Evolutionary conservation across 2,113 vertebrate genomes (phyloP).

Genomic region (Acrocephalus arundinaceus): DNA sequence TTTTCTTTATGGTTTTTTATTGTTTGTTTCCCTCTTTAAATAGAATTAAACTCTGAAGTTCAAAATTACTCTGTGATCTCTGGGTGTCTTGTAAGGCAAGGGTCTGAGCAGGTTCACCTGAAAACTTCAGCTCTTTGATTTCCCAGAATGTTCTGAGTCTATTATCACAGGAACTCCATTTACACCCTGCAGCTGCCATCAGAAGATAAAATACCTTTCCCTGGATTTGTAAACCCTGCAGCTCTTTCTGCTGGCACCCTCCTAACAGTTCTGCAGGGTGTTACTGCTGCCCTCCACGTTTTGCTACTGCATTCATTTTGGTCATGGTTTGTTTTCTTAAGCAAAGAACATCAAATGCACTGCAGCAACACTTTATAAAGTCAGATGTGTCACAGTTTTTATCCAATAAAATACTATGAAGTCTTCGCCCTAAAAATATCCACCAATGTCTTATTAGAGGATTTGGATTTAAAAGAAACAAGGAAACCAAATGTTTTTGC

Average conservation of each 20-base stretch:
- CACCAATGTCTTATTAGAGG: background rate
- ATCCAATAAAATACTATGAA: background rate
- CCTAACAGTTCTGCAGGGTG: background rate
- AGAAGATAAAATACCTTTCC: background rate
- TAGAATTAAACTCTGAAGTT: background rate
- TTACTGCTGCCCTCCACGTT: background rate
- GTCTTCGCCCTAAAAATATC: background rate
- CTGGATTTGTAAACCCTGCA: background rate
- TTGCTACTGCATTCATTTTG: background rate
- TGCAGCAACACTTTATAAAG: background rate
- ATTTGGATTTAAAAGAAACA: slow-evolving; percentile 18
- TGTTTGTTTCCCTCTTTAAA: background rate
- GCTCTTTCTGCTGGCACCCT: background rate
- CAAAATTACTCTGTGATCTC: background rate
- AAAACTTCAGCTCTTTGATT: background rate
- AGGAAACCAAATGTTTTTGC: slow-evolving; percentile 16
- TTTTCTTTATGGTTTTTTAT: background rate
- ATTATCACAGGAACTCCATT: background rate
- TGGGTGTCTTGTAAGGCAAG: background rate
- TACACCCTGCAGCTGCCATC: background rate
- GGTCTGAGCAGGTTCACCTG: background rate
- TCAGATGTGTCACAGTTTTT: background rate
- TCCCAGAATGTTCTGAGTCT: background rate
- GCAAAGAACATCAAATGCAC: background rate
- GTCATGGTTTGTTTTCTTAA: background rate